These are phyloP conservation scores for Drosophila quinaria DNA, from an alignment of 2,888 invertebrate species.

Conservation along the genomic window DNA sequence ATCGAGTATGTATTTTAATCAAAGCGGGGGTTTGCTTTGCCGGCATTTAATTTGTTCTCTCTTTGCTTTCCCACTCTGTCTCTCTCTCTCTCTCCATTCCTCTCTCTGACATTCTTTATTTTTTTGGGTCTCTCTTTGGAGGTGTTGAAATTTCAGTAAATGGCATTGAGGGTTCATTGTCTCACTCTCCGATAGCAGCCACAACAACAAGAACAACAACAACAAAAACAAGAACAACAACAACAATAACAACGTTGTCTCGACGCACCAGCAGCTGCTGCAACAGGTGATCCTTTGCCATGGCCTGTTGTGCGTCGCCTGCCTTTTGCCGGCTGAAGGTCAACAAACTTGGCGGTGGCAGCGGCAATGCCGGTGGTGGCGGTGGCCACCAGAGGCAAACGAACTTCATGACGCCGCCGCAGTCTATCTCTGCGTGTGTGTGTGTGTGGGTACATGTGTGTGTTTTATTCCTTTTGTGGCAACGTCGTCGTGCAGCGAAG, in stretches of 20 bases:
- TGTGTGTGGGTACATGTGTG: slow-evolving; percentile 18
- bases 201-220: slow-evolving; percentile 18
- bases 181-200: slow-evolving; percentile 25
- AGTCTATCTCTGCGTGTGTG: background rate
- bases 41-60: slow-evolving; percentile 2
- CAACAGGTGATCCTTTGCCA: slow-evolving; percentile 77
- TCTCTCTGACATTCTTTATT: background rate
- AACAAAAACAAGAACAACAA: too few relatives aligned
- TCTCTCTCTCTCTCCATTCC: background rate
- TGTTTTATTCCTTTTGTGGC: slow-evolving; percentile 51
- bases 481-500: slow-evolving; percentile 67
- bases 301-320: slow-evolving; percentile 32
- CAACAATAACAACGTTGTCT: slow-evolving; percentile 22
- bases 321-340: slow-evolving; percentile 70
- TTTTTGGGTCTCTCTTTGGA: background rate
- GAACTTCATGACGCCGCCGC: slow-evolving; percentile 53
- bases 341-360: slow-evolving; percentile 76
- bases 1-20: slow-evolving; percentile 31
- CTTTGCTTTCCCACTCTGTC: background rate
- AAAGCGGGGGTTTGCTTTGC: slow-evolving; percentile 49
- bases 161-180: slow-evolving; percentile 54
- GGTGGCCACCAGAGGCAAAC: slow-evolving; percentile 56
- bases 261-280: slow-evolving; percentile 68
- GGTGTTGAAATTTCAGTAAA: slow-evolving; percentile 32
- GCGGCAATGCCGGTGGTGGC: slow-evolving; percentile 42